Percentiles rank a stretch among this genome's conserved stretches.
These are phyloP conservation scores for Castor canadensis DNA, from an alignment of 2,113 vertebrate genomes.

Conservation along the genomic window DNA sequence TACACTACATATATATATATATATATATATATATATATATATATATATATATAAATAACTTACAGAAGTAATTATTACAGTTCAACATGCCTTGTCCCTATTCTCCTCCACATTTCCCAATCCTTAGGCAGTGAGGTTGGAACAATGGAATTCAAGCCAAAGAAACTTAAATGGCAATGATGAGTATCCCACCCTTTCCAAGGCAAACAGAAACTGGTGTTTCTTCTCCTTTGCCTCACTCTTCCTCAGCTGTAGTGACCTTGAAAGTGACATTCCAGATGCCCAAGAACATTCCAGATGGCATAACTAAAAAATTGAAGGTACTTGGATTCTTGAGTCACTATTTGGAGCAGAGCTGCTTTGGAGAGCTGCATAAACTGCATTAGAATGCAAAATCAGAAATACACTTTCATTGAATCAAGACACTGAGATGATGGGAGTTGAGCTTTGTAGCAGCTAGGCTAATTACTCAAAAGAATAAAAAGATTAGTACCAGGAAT, in stretches of 20 bases:
- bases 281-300: not conserved
- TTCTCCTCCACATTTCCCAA: not conserved
- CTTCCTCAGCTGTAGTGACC: not conserved
- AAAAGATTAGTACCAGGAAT: not conserved
- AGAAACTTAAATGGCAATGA: not conserved
- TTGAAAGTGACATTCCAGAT: not conserved
- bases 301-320: not conserved
- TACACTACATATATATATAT: too few species aligned
- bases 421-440: not conserved
- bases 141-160: not conserved
- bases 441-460: not conserved
- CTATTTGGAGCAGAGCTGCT: not conserved
- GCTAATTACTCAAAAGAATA: conserved; percentile 2
- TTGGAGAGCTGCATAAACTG: not conserved
- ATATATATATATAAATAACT: not conserved
- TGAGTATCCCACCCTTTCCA: not conserved
- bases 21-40: too few species aligned
- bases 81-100: not conserved
- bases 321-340: not conserved
- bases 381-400: not conserved
- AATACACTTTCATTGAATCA: not conserved
- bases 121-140: not conserved
- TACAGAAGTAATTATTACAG: not conserved
- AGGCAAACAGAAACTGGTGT: not conserved
- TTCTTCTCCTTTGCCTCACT: not conserved